Conservation (phyloP, 2,888 invertebrate genomes). For the Cerceris ruficornis region DNA sequence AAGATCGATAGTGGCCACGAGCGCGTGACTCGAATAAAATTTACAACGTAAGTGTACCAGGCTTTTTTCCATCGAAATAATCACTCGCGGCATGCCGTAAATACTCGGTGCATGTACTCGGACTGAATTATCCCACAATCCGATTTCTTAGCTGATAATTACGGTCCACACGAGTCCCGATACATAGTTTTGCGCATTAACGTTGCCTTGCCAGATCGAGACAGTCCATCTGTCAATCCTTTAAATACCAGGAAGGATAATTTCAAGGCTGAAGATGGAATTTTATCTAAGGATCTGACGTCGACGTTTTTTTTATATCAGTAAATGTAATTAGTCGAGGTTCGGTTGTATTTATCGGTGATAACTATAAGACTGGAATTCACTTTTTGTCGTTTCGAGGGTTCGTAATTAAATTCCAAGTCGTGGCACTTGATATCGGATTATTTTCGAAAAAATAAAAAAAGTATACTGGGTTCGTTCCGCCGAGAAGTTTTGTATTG, state of each 20-base stretch:
- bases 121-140: conserved; percentile 10
- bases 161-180: conserved; percentile 2
- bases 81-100: conserved; percentile 26
- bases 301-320: background rate
- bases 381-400: too few species aligned
- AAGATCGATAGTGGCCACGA: conserved; percentile 15
- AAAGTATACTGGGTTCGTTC: too few species aligned
- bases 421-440: too few species aligned
- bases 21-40: conserved; percentile 25
- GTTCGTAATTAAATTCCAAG: too few species aligned
- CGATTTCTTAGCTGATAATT: conserved; percentile 17
- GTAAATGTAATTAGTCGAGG: background rate
- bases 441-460: too few species aligned
- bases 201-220: background rate
- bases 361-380: too few species aligned
- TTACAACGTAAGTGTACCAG: background rate
- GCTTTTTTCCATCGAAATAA: conserved; percentile 25
- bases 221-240: background rate
- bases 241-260: background rate
- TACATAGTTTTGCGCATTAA: background rate
- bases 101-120: conserved; percentile 2
- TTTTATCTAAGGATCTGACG: background rate
- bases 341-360: too few species aligned
- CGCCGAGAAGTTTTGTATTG: too few species aligned
- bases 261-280: background rate